Percentiles rank a stretch among this genome's conserved stretches.
Evolutionary conservation across 2,797 vertebrate species (phyloP).

Genomic region (Cyclopterus lumpus): DNA sequence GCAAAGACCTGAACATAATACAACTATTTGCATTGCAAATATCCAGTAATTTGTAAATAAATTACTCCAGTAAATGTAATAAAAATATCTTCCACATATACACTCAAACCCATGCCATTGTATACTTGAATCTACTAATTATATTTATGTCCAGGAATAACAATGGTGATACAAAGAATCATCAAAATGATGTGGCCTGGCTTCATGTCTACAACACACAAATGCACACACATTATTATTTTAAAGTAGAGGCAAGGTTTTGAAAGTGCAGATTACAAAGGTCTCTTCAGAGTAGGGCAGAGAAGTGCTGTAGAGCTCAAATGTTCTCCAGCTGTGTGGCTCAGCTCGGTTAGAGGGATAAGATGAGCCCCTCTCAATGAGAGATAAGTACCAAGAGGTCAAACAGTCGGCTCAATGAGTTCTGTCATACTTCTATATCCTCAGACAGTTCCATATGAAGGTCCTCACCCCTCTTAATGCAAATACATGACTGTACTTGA

Average conservation of each 20-base stretch:
- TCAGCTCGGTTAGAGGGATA: constrained; percentile 60
- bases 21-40: neutral
- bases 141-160: neutral
- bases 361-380: constrained; percentile 67
- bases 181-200: neutral
- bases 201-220: constrained; percentile 2
- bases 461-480: constrained; percentile 69
- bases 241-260: constrained; percentile 49
- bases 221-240: constrained; percentile 32
- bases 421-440: constrained; percentile 61
- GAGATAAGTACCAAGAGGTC: constrained; percentile 71
- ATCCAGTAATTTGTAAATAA: neutral
- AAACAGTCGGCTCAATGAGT: constrained; percentile 60
- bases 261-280: constrained; percentile 63
- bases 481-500: constrained; percentile 67
- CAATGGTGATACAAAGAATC: constrained; percentile 14
- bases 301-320: constrained; percentile 62
- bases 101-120: neutral
- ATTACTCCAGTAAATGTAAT: no score
- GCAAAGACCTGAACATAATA: constrained; percentile 21
- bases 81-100: neutral
- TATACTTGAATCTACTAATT: constrained; percentile 16
- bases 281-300: constrained; percentile 61
- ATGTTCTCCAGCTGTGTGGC: constrained; percentile 67
- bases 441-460: constrained; percentile 62